Percentiles rank a stretch among this genome's conserved stretches.
Conservation (phyloP, 2,797 vertebrate genomes). For the Hyperoplus immaculatus region DNA sequence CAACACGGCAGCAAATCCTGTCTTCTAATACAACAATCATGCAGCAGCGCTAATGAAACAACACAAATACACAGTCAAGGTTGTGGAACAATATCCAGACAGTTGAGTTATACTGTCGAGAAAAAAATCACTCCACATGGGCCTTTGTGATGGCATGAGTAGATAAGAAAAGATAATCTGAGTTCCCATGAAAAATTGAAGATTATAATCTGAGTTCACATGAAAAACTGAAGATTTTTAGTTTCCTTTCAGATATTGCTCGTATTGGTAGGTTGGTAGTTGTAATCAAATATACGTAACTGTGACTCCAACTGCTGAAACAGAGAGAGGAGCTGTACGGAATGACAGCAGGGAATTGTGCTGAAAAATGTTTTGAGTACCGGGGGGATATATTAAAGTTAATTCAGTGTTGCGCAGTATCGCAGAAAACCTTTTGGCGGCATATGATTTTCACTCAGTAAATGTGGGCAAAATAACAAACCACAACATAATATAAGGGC, state of each 20-base stretch:
- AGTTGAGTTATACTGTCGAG: neutral
- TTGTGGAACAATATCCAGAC: constrained; percentile 30
- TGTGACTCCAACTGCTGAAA: neutral
- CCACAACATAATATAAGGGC: neutral
- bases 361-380: neutral
- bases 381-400: neutral
- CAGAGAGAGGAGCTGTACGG: neutral
- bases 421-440: neutral
- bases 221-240: too few relatives aligned
- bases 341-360: neutral
- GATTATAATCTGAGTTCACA: neutral
- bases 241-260: constrained; percentile 32
- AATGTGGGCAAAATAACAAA: neutral
- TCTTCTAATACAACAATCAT: constrained; percentile 14
- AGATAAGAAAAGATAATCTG: constrained; percentile 4
- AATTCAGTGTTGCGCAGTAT: neutral
- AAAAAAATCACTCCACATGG: neutral
- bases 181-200: neutral
- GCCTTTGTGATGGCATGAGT: neutral
- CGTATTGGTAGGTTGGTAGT: neutral
- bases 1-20: constrained; percentile 14
- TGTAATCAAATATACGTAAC: neutral
- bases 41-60: neutral
- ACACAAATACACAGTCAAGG: neutral
- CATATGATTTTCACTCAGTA: neutral